Conservation (phyloP, 2,113 vertebrate genomes). For the Clarias macrocephalus region DNA sequence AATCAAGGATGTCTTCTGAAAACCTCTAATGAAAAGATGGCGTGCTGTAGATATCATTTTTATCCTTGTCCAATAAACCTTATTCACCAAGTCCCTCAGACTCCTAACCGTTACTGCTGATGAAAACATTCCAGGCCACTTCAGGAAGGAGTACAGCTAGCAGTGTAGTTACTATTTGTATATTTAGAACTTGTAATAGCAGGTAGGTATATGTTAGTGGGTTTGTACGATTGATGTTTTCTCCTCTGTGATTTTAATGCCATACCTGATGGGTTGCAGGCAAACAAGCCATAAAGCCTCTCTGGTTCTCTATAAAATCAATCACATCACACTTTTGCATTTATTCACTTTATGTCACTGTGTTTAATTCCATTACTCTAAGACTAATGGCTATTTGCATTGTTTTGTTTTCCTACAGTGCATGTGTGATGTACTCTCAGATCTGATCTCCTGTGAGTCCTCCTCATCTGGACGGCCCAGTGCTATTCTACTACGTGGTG, state of each 20-base stretch:
- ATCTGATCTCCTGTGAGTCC: constrained; percentile 55
- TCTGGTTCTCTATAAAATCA: neutral
- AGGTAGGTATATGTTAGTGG: neutral
- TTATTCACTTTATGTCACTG: neutral
- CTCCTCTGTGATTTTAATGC: too few species aligned
- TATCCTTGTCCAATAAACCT: neutral
- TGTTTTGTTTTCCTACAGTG: constrained; percentile 69
- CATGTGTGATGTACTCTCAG: constrained; percentile 73
- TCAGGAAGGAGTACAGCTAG: neutral
- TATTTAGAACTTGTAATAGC: neutral
- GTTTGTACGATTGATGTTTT: neutral
- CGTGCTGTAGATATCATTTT: neutral
- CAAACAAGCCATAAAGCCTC: neutral
- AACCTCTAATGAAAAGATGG: neutral
- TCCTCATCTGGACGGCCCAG: constrained; percentile 24
- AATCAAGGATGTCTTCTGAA: neutral
- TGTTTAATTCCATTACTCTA: neutral
- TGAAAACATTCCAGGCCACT: neutral
- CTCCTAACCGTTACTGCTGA: neutral
- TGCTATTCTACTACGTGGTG: constrained; percentile 68
- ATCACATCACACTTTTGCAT: neutral
- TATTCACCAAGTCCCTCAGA: neutral
- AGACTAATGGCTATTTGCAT: neutral
- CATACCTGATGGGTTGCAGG: neutral
- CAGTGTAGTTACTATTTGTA: neutral